A percentile compares a stretch with the other conserved stretches of the same genome.
These are phyloP conservation scores for Fratercula arctica DNA, from an alignment of 2,797 vertebrate species.

Conservation along the genomic window DNA sequence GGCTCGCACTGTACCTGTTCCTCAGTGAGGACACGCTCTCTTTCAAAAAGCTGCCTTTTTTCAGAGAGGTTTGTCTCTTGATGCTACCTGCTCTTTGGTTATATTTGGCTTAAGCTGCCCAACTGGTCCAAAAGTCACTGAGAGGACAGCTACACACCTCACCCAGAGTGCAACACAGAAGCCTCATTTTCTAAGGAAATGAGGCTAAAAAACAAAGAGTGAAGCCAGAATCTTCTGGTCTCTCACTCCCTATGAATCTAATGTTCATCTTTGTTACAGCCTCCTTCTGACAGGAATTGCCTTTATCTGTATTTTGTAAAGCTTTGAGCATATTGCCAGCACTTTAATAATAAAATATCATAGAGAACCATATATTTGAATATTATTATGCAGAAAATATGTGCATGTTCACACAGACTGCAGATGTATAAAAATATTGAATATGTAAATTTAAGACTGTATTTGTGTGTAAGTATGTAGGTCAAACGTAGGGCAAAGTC, in stretches of 20 bases:
- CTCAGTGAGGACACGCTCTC: background rate
- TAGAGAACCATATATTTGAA: constrained; percentile 41
- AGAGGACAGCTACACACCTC: background rate
- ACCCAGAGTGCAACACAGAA: background rate
- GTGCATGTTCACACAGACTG: constrained; percentile 61
- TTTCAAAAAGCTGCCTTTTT: background rate
- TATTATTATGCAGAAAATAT: constrained; percentile 61
- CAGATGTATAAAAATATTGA: constrained; percentile 54
- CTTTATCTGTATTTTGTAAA: constrained; percentile 58
- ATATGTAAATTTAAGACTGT: constrained; percentile 45
- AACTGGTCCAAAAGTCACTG: background rate
- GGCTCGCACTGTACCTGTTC: background rate
- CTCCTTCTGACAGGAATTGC: constrained; percentile 47
- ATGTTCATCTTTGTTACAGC: constrained; percentile 31
- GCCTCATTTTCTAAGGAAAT: constrained; percentile 22
- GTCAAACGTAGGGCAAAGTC: constrained; percentile 63
- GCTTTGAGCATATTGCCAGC: constrained; percentile 61
- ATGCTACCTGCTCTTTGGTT: background rate
- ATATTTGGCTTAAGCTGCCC: background rate
- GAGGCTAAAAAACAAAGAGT: constrained; percentile 5
- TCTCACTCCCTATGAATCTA: constrained; percentile 13
- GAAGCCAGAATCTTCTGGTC: background rate
- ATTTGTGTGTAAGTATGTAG: constrained; percentile 39
- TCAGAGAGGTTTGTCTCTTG: background rate
- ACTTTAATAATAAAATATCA: constrained; percentile 60